A percentile compares a stretch with the other conserved stretches of the same genome.
These are phyloP conservation scores for Eumacrocentrus americanus DNA, from an alignment of 2,888 invertebrate species.

Conservation along the genomic window DNA sequence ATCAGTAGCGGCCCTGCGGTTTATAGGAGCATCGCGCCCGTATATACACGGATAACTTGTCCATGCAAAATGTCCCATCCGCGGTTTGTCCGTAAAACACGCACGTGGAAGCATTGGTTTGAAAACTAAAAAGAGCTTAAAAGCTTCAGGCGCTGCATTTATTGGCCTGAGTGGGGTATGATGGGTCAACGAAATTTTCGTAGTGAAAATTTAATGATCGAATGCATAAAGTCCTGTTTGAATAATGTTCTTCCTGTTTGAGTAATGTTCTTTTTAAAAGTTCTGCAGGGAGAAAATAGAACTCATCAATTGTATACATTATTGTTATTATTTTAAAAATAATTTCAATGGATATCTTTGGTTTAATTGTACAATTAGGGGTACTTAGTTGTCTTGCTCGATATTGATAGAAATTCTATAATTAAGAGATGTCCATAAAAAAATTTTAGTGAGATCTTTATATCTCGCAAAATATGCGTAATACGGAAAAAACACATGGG, in stretches of 20 bases:
- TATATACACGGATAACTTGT: neutral
- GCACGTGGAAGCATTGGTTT: neutral
- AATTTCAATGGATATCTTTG: too few relatives aligned
- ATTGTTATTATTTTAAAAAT: too few relatives aligned
- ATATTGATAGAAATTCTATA: too few relatives aligned
- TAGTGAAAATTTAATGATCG: neutral
- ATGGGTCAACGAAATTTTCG: slow-evolving; percentile 5
- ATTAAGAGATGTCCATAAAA: too few relatives aligned
- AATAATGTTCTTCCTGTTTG: too few relatives aligned
- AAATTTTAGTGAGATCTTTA: too few relatives aligned
- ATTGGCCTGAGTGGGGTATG: neutral
- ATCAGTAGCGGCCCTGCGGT: neutral
- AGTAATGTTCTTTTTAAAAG: neutral
- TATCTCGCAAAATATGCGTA: too few relatives aligned
- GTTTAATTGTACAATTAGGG: too few relatives aligned
- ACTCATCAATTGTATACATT: too few relatives aligned
- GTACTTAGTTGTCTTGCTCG: too few relatives aligned
- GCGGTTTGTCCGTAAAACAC: slow-evolving; percentile 16
- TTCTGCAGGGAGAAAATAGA: neutral
- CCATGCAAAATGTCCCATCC: neutral
- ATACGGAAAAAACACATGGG: too few relatives aligned
- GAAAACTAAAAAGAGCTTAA: slow-evolving; percentile 16
- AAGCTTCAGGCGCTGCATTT: slow-evolving; percentile 16
- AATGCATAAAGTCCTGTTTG: neutral
- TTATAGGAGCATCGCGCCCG: neutral